Evolutionary conservation across 2,888 invertebrate species (phyloP).

Genomic region (Elmis aenea): DNA sequence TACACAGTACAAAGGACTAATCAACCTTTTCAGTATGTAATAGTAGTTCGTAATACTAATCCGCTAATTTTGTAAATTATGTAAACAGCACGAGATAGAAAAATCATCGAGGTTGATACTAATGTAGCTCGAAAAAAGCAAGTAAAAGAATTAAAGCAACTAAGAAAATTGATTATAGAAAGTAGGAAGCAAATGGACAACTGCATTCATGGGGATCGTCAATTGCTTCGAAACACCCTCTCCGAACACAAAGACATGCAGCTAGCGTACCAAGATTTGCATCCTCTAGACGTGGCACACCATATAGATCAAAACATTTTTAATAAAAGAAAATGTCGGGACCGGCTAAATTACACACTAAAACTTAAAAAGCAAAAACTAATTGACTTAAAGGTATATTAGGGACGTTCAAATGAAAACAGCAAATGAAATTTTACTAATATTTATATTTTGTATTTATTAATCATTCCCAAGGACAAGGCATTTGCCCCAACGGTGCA

Average conservation of each 20-base stretch:
- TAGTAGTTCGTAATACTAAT: neutral
- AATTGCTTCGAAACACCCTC: conserved; percentile 54
- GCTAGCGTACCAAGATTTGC: conserved; percentile 51
- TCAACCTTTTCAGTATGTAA: conserved; percentile 58
- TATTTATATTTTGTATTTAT: neutral
- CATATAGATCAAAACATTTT: conserved; percentile 60
- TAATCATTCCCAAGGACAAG: neutral
- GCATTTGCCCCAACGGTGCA: too few relatives aligned
- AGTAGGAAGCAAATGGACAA: conserved; percentile 56
- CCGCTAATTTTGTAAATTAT: conserved; percentile 7
- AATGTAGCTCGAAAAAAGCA: conserved; percentile 49
- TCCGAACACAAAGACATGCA: conserved; percentile 55
- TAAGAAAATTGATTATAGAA: conserved; percentile 53
- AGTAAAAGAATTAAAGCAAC: conserved; percentile 53
- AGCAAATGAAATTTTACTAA: conserved; percentile 1
- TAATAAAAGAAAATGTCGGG: conserved; percentile 57
- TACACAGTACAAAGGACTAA: conserved; percentile 60
- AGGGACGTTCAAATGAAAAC: neutral
- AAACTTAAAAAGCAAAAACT: conserved; percentile 56
- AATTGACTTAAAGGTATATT: conserved; percentile 55
- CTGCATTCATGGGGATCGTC: conserved; percentile 56
- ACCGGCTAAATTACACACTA: conserved; percentile 56
- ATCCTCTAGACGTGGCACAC: conserved; percentile 50
- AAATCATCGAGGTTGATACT: conserved; percentile 56
- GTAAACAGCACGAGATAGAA: conserved; percentile 54